Conservation (phyloP, 2,113 vertebrate species). For the Neogobius melanostomus region DNA sequence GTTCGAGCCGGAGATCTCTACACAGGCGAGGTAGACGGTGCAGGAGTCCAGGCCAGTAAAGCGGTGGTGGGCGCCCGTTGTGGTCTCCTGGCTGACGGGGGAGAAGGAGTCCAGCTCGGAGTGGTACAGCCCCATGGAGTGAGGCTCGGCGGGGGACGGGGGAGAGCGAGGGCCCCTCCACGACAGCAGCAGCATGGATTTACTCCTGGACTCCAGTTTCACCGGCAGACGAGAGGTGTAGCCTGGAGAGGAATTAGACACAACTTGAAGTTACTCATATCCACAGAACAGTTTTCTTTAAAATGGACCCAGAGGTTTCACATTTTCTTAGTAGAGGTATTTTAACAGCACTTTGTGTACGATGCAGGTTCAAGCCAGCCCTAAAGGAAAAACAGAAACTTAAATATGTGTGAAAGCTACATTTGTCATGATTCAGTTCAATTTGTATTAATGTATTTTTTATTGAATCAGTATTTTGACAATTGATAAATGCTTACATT, state of each 20-base stretch:
- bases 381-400: too few relatives aligned
- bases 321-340: too few relatives aligned
- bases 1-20: conserved; percentile 34
- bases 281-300: neutral
- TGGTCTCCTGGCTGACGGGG: neutral
- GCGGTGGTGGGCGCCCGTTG: conserved; percentile 30
- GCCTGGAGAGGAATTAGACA: conserved; percentile 31
- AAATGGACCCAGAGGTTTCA: neutral
- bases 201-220: conserved; percentile 46
- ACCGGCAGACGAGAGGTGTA: conserved; percentile 45
- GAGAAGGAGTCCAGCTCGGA: conserved; percentile 23
- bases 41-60: conserved; percentile 64
- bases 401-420: too few relatives aligned
- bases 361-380: neutral
- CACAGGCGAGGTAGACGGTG: conserved; percentile 57
- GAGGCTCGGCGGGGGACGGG: neutral
- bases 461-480: too few relatives aligned
- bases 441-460: too few relatives aligned
- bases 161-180: conserved; percentile 37
- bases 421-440: too few relatives aligned
- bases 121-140: conserved; percentile 46
- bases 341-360: too few relatives aligned
- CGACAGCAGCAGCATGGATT: conserved; percentile 50
- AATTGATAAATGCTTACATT: too few relatives aligned
- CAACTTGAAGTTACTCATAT: too few relatives aligned